Evolutionary conservation across 2,888 invertebrate genomes (phyloP).

Genomic region (Pasiphila rectangulata): DNA sequence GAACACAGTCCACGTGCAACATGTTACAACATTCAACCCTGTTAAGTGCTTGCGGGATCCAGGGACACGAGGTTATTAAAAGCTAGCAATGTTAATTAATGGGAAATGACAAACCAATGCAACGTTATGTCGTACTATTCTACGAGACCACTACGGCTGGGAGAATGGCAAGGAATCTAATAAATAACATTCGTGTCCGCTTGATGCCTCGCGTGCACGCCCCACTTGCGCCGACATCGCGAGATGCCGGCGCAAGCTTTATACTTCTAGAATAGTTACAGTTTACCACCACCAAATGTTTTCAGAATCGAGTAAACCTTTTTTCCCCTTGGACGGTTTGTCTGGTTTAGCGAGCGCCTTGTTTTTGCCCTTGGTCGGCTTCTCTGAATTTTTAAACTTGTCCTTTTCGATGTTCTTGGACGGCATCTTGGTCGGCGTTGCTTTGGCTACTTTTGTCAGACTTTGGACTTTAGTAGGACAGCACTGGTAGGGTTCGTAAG

Average conservation of each 20-base stretch:
- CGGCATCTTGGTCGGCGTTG: conserved; percentile 83
- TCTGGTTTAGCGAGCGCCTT: conserved; percentile 80
- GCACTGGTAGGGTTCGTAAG: conserved; percentile 95
- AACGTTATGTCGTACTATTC: conserved; percentile 55
- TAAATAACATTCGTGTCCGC: conserved; percentile 70
- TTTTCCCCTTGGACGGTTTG: conserved; percentile 84
- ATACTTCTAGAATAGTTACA: conserved; percentile 40
- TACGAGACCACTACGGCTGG: conserved; percentile 44
- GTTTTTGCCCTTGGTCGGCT: conserved; percentile 69
- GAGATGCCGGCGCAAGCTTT: conserved; percentile 27
- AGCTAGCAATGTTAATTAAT: conserved; percentile 69
- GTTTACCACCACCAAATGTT: conserved; percentile 91
- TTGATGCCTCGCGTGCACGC: conserved; percentile 66
- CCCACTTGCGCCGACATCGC: conserved; percentile 57
- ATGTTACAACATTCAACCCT: conserved; percentile 74
- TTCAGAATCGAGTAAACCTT: conserved; percentile 92
- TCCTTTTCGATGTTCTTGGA: conserved; percentile 73
- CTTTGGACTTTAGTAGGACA: conserved; percentile 92
- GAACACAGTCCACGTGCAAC: conserved; percentile 64
- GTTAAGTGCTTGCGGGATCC: conserved; percentile 73
- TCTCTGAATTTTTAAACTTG: conserved; percentile 61
- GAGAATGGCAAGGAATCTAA: conserved; percentile 48
- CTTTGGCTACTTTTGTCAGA: conserved; percentile 90
- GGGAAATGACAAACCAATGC: conserved; percentile 56
- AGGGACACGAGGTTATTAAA: conserved; percentile 76